Evolutionary conservation across 2,797 vertebrate genomes (phyloP).

Genomic region (Myotis daubentonii): DNA sequence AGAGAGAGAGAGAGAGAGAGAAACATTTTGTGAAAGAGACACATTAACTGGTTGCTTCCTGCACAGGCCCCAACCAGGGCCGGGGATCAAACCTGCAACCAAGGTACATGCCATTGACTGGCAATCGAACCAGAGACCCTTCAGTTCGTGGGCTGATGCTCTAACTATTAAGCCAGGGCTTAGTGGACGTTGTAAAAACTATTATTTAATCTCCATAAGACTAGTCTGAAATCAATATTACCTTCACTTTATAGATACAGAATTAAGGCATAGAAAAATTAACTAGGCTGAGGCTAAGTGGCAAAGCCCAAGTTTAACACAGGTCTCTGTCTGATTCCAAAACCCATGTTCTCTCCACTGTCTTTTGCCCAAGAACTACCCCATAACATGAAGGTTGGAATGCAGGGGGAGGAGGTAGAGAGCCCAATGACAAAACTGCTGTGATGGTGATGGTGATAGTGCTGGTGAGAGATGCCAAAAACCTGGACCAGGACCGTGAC

Average conservation of each 20-base stretch:
- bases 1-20: not conserved
- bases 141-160: not conserved
- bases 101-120: not conserved
- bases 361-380: not conserved
- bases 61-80: not conserved
- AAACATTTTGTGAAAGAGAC: not conserved
- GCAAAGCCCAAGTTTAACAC: not conserved
- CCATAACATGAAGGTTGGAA: rapidly evolving
- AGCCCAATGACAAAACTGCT: not conserved
- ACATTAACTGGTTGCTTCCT: not conserved
- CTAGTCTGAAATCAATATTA: not conserved
- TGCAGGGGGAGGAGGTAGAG: not conserved
- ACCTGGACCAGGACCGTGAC: not conserved
- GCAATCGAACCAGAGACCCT: not conserved
- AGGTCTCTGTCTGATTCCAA: not conserved
- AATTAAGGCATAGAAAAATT: not conserved
- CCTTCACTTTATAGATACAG: not conserved
- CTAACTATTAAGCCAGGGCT: not conserved
- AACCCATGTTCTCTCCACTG: not conserved
- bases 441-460: not conserved
- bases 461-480: not conserved
- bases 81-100: not conserved
- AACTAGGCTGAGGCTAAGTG: not conserved
- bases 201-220: not conserved
- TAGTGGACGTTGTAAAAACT: not conserved